Evolutionary conservation across 2,113 vertebrate species (phyloP), one percentile per base, ranked within the genome.

Genomic region (Ibidorhyncha struthersii): DNA sequence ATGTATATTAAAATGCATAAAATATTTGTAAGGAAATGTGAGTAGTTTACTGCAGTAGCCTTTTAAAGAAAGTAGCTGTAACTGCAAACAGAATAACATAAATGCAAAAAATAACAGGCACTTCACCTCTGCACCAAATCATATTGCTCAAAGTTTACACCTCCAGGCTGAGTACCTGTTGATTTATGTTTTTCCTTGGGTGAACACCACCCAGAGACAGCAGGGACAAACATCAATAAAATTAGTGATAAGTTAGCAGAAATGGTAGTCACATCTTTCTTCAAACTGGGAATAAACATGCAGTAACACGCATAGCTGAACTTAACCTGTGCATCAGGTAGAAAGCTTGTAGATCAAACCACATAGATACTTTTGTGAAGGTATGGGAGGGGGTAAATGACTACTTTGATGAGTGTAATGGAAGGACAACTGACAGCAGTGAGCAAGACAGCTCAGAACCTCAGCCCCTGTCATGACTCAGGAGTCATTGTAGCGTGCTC

Each of bases 401-500:
- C n/a, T 82, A 21, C 50, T 95, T 88, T 86, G 71, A 90, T 58
- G 67, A 90, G 74, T 0, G 2, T 26, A 93, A 93, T 36, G 41
- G 87, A 86, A 96, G 84, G 92, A 93, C 77, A 91, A 85, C 26
- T 87, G 82, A 95, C 61, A 89, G 73, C 73, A 94, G 38, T 12
- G 38, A 90, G 45, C 6, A 10, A 77, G 72, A 71, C 1, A 93
- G 65, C 56, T 93, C 84, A 87, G 62, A 90, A 85, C 26, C 69
- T 89, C 87, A 94, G 59, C 77, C 92, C 72, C 65, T 34, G 5
- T 23, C 50, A 52, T 77, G 76, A 86, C 55, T 93, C 87, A 86
- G 62, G 81, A 89, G 55, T 78, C 95, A 91, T 1, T 77, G 71
- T 40, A 91, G 55, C 47, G 20, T 69, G 72, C 36, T 83, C 34